Conservation (phyloP, 2,888 invertebrate genomes). For the Strigamia transsilvanica region DNA sequence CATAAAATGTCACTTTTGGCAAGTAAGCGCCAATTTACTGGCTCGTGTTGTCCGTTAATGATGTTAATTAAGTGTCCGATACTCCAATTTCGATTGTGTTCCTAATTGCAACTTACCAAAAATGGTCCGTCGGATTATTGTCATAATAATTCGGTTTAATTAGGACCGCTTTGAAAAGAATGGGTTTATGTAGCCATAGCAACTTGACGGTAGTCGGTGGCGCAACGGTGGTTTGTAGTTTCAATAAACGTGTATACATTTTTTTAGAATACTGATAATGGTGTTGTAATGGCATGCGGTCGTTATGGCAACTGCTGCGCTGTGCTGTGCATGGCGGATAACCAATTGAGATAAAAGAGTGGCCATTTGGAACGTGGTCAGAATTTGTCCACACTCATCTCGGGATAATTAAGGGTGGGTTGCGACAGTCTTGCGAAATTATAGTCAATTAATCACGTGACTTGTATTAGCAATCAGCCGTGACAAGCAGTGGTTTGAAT, state of each 20-base stretch:
- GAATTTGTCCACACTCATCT: slow-evolving; percentile 45
- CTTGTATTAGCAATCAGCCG: slow-evolving; percentile 12
- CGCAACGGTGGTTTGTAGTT: not conserved
- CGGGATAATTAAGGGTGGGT: slow-evolving; percentile 25
- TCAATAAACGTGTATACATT: not conserved
- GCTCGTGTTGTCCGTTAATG: slow-evolving; percentile 4
- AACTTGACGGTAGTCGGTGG: not conserved
- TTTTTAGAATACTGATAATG: not conserved
- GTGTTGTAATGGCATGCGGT: slow-evolving; percentile 7
- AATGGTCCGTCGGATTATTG: slow-evolving; percentile 30
- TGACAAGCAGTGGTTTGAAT: not conserved
- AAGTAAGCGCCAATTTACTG: slow-evolving; percentile 32
- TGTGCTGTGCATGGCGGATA: not conserved
- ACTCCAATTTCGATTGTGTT: slow-evolving; percentile 5
- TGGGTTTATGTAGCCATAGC: slow-evolving; percentile 7
- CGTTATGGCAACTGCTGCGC: not conserved
- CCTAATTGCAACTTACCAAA: slow-evolving; percentile 41
- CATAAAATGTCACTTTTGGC: slow-evolving; percentile 33
- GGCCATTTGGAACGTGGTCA: slow-evolving; percentile 37
- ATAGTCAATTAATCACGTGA: slow-evolving; percentile 40
- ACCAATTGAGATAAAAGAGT: slow-evolving; percentile 39
- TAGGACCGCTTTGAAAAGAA: not conserved
- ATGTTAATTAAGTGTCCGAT: slow-evolving; percentile 46
- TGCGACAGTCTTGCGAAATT: slow-evolving; percentile 26
- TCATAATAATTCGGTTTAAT: slow-evolving; percentile 31